Evolutionary conservation across 2,113 vertebrate genomes (phyloP), one percentile per base, ranked within the genome.

Genomic region (Entomyzon cyanotis): DNA sequence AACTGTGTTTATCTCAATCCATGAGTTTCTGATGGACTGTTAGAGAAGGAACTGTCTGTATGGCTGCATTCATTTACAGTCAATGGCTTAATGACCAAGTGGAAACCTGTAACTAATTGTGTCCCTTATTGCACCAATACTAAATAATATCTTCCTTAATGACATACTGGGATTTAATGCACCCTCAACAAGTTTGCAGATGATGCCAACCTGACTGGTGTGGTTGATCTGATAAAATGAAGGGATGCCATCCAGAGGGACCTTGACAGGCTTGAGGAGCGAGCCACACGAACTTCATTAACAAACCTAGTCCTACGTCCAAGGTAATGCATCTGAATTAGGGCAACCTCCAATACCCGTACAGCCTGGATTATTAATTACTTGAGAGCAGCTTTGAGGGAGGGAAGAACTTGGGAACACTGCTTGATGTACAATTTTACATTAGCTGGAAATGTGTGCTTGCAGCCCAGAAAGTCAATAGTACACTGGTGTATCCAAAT

Each of bases 261-360:
- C 42, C 17, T 37, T 58, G 50, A 21, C 14, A 31, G n/a, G 25
- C 49, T 49, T 31, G 31, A 64, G 9, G 35, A 79, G 14, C 18
- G 11, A n/a, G 21, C 5, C 21, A 35, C 17, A 31, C 65, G 37
- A 55, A 59, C 13, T 13, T 59, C 12, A 39, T 55, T 31, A 46
- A 27, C 12, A 77, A 67, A 27, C 11, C 4, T 33, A 42, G 7
- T 71, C 15, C 20, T 80, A 39, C 3, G 12, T 71, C 8, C 15
- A 49, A 64, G 35, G 17, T 49, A 6, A 15, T 71, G 11, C 19
- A 52, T 25, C 16, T 81, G 21, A 10, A 12, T 15, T 4, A 4
- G 21, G 22, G 22, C 0, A 19, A 42, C 5, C 2, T 3, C 16
- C 25, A 27, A 0, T 70, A 39, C 56, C 41, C 4, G 1, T 33